phyloP scores from a whole-genome alignment of 2,113 vertebrate genomes.

The Fukomys damarensis region DNA sequence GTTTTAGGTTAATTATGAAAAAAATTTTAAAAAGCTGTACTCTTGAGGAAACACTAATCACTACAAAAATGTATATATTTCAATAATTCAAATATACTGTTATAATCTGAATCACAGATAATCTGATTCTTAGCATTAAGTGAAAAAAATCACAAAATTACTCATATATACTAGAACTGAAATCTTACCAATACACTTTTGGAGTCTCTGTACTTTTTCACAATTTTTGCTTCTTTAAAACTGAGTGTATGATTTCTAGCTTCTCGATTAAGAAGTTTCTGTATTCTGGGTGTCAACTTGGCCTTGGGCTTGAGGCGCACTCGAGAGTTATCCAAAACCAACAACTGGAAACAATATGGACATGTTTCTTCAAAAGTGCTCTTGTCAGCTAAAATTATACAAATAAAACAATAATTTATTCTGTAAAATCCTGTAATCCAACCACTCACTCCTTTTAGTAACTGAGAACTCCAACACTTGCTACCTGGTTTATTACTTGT shows the following conservation, averaged over 20 bases:
- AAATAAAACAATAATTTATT: constrained; percentile 46
- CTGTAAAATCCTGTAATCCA: neutral
- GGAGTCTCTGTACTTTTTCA: constrained; percentile 90
- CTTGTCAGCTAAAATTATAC: constrained; percentile 78
- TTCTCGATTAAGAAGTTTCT: constrained; percentile 88
- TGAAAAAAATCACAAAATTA: constrained; percentile 51
- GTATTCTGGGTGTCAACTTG: constrained; percentile 86
- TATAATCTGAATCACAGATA: neutral
- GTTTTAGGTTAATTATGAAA: neutral
- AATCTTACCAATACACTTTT: constrained; percentile 91
- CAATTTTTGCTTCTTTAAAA: constrained; percentile 88
- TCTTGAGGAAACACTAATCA: neutral
- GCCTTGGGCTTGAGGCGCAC: constrained; percentile 92
- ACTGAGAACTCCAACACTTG: neutral
- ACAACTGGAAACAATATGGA: constrained; percentile 92
- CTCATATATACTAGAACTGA: neutral
- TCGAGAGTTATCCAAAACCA: constrained; percentile 87
- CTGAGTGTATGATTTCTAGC: constrained; percentile 88
- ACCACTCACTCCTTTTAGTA: constrained; percentile 28
- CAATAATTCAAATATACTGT: constrained; percentile 10
- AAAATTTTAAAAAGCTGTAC: neutral
- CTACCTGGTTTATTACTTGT: constrained; percentile 3
- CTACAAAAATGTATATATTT: neutral
- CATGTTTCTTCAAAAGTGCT: constrained; percentile 84
- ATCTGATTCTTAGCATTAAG: neutral